Percentiles rank a stretch among this genome's conserved stretches.
Evolutionary conservation across 2,888 invertebrate species (phyloP).

Genomic region (Xanthia togata): DNA sequence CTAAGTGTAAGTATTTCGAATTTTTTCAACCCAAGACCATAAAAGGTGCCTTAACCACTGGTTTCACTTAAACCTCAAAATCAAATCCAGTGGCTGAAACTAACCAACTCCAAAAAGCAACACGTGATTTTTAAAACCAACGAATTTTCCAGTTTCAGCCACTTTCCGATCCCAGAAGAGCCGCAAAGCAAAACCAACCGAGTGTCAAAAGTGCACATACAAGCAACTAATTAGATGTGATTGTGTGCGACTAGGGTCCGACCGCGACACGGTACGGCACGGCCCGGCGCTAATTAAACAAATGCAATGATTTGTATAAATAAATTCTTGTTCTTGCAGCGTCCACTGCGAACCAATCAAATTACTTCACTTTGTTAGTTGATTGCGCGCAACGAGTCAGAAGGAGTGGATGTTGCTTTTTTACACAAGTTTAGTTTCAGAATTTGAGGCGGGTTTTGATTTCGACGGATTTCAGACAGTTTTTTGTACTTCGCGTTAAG

Average conservation of each 20-base stretch:
- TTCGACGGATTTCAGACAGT: background rate
- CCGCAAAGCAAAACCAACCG: conserved; percentile 19
- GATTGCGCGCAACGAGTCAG: conserved; percentile 71
- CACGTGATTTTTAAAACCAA: conserved; percentile 30
- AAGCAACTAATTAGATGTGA: conserved; percentile 56
- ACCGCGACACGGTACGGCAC: conserved; percentile 21
- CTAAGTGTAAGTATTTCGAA: too few relatives aligned
- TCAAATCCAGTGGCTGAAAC: background rate
- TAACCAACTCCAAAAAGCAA: background rate
- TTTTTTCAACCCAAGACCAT: too few relatives aligned
- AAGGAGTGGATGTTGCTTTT: conserved; percentile 31
- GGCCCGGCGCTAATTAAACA: conserved; percentile 61
- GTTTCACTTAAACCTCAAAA: background rate
- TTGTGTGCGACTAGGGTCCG: conserved; percentile 36
- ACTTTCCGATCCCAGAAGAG: background rate
- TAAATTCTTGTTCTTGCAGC: conserved; percentile 78
- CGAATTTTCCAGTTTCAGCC: background rate
- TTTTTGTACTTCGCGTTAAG: background rate
- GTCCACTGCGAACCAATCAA: conserved; percentile 77
- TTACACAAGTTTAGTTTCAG: background rate
- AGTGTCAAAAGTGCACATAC: conserved; percentile 49
- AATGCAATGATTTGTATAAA: conserved; percentile 79
- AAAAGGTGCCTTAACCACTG: too few relatives aligned
- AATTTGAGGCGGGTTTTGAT: background rate
- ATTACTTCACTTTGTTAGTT: conserved; percentile 84